Conservation (phyloP, 2,888 invertebrate species). For the Apodemia mormo region DNA sequence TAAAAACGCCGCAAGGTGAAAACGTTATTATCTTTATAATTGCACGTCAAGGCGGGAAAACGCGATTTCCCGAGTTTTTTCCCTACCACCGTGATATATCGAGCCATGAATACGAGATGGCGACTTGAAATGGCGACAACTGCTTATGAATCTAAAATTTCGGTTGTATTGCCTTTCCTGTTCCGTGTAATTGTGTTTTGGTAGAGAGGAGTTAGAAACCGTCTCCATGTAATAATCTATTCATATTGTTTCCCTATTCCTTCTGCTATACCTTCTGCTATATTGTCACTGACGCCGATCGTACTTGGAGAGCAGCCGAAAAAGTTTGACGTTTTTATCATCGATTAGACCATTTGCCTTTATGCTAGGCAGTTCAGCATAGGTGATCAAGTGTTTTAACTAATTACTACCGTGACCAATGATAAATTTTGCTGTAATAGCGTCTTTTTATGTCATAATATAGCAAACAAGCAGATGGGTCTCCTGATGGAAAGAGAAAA, state of each 20-base stretch:
- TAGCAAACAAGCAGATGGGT: too few relatives aligned
- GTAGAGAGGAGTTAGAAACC: neutral
- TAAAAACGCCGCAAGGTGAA: slow-evolving; percentile 76
- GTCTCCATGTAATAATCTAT: neutral
- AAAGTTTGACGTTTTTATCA: too few relatives aligned
- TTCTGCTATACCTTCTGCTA: neutral
- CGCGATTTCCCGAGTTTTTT: slow-evolving; percentile 52
- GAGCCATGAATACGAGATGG: slow-evolving; percentile 78
- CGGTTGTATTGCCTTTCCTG: slow-evolving; percentile 18
- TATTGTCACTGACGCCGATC: neutral
- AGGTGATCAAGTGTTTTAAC: too few relatives aligned
- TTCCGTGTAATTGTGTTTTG: slow-evolving; percentile 11
- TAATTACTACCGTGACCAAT: too few relatives aligned
- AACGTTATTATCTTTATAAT: slow-evolving; percentile 82
- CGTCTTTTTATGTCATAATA: too few relatives aligned
- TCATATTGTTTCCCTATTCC: neutral
- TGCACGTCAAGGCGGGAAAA: slow-evolving; percentile 73
- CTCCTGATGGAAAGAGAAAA: too few relatives aligned
- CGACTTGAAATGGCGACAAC: slow-evolving; percentile 57
- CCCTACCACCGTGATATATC: slow-evolving; percentile 71
- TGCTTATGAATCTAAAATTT: slow-evolving; percentile 76
- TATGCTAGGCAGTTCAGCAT: too few relatives aligned
- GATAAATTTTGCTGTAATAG: too few relatives aligned
- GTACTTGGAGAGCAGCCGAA: too few relatives aligned
- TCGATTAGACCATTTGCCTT: too few relatives aligned